Conservation (phyloP, 2,888 invertebrate genomes). For the Sepiola atlantica region DNA sequence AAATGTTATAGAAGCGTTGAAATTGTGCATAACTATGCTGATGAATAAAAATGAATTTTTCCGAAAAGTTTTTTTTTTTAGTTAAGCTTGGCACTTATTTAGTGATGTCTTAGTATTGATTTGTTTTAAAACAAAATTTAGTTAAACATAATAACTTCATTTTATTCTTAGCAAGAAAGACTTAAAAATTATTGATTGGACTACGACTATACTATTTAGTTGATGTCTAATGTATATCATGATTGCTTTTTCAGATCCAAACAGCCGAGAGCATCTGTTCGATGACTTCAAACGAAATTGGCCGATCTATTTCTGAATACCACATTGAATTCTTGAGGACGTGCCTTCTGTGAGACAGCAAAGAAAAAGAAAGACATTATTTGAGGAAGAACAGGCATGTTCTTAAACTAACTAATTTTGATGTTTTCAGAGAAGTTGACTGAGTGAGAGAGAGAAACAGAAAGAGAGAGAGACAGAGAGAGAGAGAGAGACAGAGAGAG, state of each 20-base stretch:
- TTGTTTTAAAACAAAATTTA: too few relatives aligned
- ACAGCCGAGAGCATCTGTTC: background rate
- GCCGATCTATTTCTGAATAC: background rate
- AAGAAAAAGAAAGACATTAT: background rate
- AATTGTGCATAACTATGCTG: too few relatives aligned
- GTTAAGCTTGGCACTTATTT: too few relatives aligned
- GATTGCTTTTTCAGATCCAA: conserved; percentile 16
- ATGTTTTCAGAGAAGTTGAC: background rate
- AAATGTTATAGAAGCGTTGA: too few relatives aligned
- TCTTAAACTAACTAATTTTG: background rate
- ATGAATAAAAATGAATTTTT: too few relatives aligned
- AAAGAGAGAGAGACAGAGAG: background rate
- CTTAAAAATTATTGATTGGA: too few relatives aligned
- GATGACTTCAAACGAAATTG: background rate
- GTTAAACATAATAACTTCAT: too few relatives aligned
- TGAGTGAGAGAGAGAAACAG: background rate
- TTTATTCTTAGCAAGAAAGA: too few relatives aligned
- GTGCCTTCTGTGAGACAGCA: background rate
- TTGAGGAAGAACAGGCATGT: background rate
- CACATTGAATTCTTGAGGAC: background rate
- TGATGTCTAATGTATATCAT: background rate
- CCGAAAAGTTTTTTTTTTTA: too few relatives aligned
- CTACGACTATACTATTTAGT: too few relatives aligned
- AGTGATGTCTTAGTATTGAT: too few relatives aligned
- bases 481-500: conserved; percentile 1